Evolutionary conservation across 1,140 invertebrate species (phyloP), one percentile per base, ranked within the genome.

Genomic region (Linepithema humile): DNA sequence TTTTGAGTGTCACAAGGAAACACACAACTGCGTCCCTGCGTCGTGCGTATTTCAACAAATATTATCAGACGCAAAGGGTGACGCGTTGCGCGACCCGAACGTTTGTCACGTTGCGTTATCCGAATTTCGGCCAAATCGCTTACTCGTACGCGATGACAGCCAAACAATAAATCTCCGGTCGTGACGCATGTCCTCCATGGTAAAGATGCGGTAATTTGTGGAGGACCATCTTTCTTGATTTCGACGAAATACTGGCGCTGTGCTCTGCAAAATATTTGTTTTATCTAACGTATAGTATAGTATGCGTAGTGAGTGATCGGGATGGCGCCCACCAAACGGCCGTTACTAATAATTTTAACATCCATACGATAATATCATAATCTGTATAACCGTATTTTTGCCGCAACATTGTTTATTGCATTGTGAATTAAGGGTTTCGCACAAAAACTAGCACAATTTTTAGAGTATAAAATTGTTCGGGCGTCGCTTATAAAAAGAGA

Each of bases 1-100:
- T 77, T 77, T 77, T 77, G 29, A 50, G n/a, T n/a, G n/a, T n/a
- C n/a, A n/a, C 48, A 45, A 64, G n/a, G 50, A 80, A 65, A 69
- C 48, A 55, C 35, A 50, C 60, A 32, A 15, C 15, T 5, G 29
- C 60, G n/a, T 40, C 15, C 48, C 6, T 20, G 62, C 62, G 75
- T 69, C 12, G 60, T 55, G 75, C 75, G 75, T 80, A 80, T 80
- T 80, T 80, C 64, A 57, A 80, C 75, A 80, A 80, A 80, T 78
- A 80, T 80, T 80, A 80, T 80, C 75, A 77, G 60, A 77, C 60
- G 20, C 60, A 78, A 69, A 67, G 75, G 48, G 35, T 70, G 64
- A 80, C 75, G 48, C 35, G 62, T 38, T 26, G 48, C 48, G 23
- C 64, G 35, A 80, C 62, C 43, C 62, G 48, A 69, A 53, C 75